Base-by-base conservation (phyloP, 2,888 invertebrate species). In the Pseudococcus jackbeardsleyi region DNA sequence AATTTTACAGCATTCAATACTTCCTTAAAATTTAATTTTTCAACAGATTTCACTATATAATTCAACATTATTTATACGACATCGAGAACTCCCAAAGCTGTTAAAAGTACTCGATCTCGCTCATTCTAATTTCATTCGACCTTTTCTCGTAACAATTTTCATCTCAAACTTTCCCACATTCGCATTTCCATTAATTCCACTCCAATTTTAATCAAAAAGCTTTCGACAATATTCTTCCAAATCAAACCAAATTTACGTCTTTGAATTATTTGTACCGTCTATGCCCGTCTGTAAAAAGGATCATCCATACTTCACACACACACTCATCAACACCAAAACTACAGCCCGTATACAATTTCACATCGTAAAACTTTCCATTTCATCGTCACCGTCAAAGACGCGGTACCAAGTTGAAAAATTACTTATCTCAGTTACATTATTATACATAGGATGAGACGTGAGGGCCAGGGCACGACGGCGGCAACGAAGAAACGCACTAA, bases 331-430 rank as follows among this genome's bases (percentile, higher is more conserved):
- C 19, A 59, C 26, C 26, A 33, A 59, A 59, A 19, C 19, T 59
- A 59, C n/a, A 59, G 5, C 59, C 19, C 59, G 19, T 19, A 59
- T 59, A 59, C 5, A 59, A 72, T 26, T 72, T 72, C 68, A 33
- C 68, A n/a, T 72, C 22, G 68, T 22, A 26, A 72, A 72, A 72
- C 26, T 72, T 64, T 72, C 68, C 68, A 72, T 72, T 33, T 72
- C 68, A 72, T 72, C 68, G 26, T 26, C 68, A 33, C 68, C 68
- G 59, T 59, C 59, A 59, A 59, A 12, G 17, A 26, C 68, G 68
- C 33, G 33, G 26, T n/a, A 72, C 26, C 26, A 33, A 33, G 26
- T 72, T 72, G 33, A 72, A 72, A 72, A 72, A 72, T 72, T 72
- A 72, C 68, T 72, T 33, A 33, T 72, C 68, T 72, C 68, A 15